Base-by-base conservation (phyloP, 1,140 invertebrate species). In the Pentalonia nigronervosa region DNA sequence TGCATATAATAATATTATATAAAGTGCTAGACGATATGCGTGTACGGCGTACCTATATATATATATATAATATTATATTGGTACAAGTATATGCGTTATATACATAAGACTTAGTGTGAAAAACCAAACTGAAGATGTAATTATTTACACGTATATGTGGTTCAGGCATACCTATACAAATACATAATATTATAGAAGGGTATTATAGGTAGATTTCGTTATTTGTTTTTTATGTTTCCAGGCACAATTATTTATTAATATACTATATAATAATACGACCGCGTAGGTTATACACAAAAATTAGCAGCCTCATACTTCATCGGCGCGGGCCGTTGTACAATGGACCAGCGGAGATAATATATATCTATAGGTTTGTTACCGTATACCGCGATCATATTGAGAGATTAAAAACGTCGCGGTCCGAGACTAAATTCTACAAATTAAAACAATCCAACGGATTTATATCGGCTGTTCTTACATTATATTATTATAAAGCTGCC, bases 1-100 rank as follows among this genome's bases (percentile, higher is more conserved):
- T 83, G n/a, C 81, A 34, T 41, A 83, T 83, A 83, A 83, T 83
- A 83, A 83, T 83, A 83, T 83, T 83, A 34, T 76, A 34, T n/a
- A 17, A 30, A 76, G 11, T 76, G 60, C n/a, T n/a, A 23, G 25
- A 25, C 30, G 60, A 67, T n/a, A 67, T n/a, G n/a, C 60, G 60
- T 30, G 60, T n/a, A 60, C 25, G 25, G 4, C 23, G 25, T 23
- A 60, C 9, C 8, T 9, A 30, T 60, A 60, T 53, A 34, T 76
- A 17, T 76, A n/a, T 76, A n/a, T n/a, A n/a, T n/a, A n/a, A n/a
- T n/a, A 76, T 76, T 76, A 4, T 41, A 14, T 67, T 14, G 30
- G 23, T 60, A 14, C 25, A 30, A 25, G 56, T 25, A 30, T 60
- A 7, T 53, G 50, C 50, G 8, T 9, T 60, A 30, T 11, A 60